Evolutionary conservation across 2,113 vertebrate species (phyloP).

Genomic region (Gymnobelideus leadbeateri): DNA sequence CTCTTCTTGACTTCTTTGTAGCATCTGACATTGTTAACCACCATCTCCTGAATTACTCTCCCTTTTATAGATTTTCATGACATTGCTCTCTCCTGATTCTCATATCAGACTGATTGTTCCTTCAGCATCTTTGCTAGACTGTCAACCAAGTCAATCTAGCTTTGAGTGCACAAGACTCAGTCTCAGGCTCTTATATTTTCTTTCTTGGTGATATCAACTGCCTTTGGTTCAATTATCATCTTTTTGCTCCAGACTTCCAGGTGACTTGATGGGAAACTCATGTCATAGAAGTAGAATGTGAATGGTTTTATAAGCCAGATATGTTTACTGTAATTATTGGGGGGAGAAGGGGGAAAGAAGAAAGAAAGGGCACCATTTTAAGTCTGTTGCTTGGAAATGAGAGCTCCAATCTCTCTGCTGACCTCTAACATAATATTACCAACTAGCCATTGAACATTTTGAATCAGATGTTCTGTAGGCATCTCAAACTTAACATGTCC

Average conservation of each 20-base stretch:
- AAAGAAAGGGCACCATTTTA: conserved; percentile 76
- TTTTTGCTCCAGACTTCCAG: not conserved
- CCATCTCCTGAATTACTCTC: not conserved
- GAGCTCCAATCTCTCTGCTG: conserved; percentile 4
- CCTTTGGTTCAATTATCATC: not conserved
- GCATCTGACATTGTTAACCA: not conserved
- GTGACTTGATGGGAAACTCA: conserved; percentile 83
- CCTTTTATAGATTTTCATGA: not conserved
- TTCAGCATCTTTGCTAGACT: not conserved
- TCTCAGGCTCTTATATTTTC: not conserved
- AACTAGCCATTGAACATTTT: not conserved
- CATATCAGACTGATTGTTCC: not conserved
- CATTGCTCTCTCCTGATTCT: not conserved
- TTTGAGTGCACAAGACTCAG: not conserved
- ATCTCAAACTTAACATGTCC: not conserved
- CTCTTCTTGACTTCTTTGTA: not conserved
- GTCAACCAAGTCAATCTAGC: not conserved
- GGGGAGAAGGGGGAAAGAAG: conserved; percentile 65
- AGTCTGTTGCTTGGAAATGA: conserved; percentile 82
- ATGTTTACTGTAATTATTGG: conserved; percentile 79
- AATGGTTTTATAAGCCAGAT: conserved; percentile 70
- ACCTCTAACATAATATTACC: not conserved
- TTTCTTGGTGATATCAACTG: not conserved
- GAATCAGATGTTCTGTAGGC: not conserved
- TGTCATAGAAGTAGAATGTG: conserved; percentile 28